These are phyloP conservation scores for Clanis bilineata DNA, from an alignment of 2,888 invertebrate species.

Conservation along the genomic window DNA sequence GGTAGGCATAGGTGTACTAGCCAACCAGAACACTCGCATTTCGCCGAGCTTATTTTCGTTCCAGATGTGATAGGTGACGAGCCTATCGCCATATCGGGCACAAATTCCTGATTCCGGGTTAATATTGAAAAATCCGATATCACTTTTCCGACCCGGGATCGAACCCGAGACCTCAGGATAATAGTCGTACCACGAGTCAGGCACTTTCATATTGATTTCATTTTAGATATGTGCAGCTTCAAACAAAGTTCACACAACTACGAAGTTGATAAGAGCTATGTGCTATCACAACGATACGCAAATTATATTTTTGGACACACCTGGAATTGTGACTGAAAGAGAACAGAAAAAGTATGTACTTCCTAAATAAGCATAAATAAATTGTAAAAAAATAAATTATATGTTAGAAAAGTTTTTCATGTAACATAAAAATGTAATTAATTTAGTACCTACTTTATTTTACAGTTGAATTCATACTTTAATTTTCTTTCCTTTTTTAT, in stretches of 20 bases:
- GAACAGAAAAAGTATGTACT: constrained; percentile 85
- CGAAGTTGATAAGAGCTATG: constrained; percentile 87
- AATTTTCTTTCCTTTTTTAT: constrained; percentile 19
- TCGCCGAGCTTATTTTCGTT: too few species aligned
- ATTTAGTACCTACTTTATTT: not conserved
- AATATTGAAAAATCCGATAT: too few species aligned
- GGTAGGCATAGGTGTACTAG: too few species aligned
- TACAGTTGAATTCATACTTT: not conserved
- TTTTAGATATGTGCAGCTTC: constrained; percentile 94
- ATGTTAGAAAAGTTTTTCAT: too few species aligned
- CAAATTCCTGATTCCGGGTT: too few species aligned
- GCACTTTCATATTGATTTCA: not conserved
- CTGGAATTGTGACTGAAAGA: constrained; percentile 89
- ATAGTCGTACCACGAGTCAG: too few species aligned
- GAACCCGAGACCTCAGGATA: too few species aligned
- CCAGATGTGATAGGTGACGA: too few species aligned
- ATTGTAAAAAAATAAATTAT: too few species aligned
- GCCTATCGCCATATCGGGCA: too few species aligned
- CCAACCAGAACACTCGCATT: too few species aligned
- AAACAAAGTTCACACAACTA: constrained; percentile 95
- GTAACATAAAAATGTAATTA: not conserved
- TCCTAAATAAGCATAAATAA: constrained; percentile 11
- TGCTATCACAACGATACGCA: constrained; percentile 90
- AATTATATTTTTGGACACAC: constrained; percentile 95
- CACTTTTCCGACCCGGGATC: too few species aligned